phyloP scores from a whole-genome alignment of 2,113 vertebrate genomes.

The Neolamprologus kungweensis region DNA sequence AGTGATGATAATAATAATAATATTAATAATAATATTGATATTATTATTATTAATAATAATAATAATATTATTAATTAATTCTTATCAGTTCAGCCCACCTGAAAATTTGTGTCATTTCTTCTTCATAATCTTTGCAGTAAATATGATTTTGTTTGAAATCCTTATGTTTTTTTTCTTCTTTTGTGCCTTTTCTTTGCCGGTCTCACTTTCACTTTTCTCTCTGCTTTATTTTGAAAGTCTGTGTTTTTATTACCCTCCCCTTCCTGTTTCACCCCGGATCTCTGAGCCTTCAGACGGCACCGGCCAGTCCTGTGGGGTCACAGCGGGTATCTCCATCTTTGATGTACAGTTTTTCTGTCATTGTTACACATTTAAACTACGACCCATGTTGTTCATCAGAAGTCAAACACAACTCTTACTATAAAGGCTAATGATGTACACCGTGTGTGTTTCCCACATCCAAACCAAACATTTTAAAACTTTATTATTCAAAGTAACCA shows the following conservation, averaged over 20 bases:
- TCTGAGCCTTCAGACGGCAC: neutral
- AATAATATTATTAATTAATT: accelerated
- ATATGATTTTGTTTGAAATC: neutral
- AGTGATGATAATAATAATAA: accelerated
- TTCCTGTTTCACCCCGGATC: neutral
- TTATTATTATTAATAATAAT: too few relatives aligned
- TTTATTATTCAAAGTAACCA: neutral
- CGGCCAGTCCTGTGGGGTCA: neutral
- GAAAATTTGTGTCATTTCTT: neutral
- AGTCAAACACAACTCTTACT: neutral
- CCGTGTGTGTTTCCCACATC: neutral
- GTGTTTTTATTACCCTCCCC: neutral
- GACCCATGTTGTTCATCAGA: neutral
- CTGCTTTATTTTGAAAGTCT: neutral
- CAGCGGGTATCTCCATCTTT: neutral
- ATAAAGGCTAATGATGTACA: neutral
- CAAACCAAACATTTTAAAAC: neutral
- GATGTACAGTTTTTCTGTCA: neutral
- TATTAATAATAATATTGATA: accelerated
- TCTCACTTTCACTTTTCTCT: neutral
- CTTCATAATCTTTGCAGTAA: neutral
- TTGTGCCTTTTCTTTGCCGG: neutral
- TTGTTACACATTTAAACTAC: neutral
- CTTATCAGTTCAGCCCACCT: accelerated
- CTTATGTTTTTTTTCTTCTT: accelerated